phyloP scores from a whole-genome alignment of 2,113 vertebrate species.

The Phocoena phocoena region DNA sequence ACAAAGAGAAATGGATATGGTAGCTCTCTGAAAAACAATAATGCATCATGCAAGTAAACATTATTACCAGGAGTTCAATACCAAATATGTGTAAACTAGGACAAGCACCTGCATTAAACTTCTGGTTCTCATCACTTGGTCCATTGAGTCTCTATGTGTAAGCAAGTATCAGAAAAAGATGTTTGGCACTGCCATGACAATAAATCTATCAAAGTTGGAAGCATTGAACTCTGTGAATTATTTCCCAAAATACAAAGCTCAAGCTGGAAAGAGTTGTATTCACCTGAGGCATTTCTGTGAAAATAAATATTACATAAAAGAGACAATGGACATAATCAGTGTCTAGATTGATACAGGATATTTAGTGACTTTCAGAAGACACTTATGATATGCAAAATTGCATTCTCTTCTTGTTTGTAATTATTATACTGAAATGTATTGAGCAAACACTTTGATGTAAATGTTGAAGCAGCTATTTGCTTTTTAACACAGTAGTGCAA shows the following conservation, averaged over 20 bases:
- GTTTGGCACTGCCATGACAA: not conserved
- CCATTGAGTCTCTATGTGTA: not conserved
- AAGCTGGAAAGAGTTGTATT: not conserved
- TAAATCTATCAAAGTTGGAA: not conserved
- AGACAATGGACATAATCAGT: not conserved
- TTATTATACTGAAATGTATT: not conserved
- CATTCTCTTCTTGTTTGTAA: not conserved
- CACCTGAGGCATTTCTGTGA: not conserved
- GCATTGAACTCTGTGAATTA: not conserved
- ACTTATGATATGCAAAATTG: not conserved
- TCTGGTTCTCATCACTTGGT: not conserved
- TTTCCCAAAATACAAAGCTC: not conserved
- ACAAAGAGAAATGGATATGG: not conserved
- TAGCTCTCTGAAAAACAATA: not conserved
- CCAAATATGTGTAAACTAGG: not conserved
- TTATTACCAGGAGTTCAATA: not conserved
- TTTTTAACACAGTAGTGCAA: not conserved
- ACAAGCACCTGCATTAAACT: not conserved
- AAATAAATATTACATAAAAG: not conserved
- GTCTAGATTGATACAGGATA: not conserved
- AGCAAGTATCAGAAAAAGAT: not conserved
- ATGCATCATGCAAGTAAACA: not conserved
- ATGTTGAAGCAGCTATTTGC: not conserved
- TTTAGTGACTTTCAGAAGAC: not conserved
- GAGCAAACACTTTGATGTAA: not conserved